phyloP scores from a whole-genome alignment of 2,797 vertebrate species.

The Poliocrania exsul region DNA sequence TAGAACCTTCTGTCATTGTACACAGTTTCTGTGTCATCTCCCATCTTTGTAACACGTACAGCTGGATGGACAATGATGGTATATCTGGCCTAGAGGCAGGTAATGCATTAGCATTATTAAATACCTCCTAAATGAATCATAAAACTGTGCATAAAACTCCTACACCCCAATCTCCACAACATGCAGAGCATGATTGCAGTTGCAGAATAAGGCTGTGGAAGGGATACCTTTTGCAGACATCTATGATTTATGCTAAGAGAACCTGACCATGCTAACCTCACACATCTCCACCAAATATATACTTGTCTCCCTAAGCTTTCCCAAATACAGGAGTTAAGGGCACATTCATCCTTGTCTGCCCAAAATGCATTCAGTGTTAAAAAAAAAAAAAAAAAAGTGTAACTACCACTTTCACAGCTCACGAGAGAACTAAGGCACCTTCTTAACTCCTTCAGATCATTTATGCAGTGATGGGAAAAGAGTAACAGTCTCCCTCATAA shows the following conservation, averaged over 20 bases:
- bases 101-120: neutral
- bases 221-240: neutral
- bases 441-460: neutral
- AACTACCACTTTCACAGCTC: neutral
- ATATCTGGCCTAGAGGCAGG: neutral
- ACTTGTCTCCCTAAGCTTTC: neutral
- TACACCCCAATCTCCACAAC: neutral
- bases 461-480: neutral
- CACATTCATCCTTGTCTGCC: neutral
- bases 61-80: neutral
- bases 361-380: neutral
- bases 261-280: neutral
- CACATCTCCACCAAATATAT: neutral
- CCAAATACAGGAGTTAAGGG: neutral
- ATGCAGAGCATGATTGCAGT: accelerated
- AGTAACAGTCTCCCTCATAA: neutral
- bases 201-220: neutral
- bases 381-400: neutral
- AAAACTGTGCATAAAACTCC: neutral
- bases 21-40: no score
- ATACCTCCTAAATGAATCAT: neutral
- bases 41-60: neutral
- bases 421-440: neutral
- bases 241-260: neutral
- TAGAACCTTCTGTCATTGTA: neutral